phyloP scores from a whole-genome alignment of 2,888 invertebrate species.

The Cerastis rubricosa region DNA sequence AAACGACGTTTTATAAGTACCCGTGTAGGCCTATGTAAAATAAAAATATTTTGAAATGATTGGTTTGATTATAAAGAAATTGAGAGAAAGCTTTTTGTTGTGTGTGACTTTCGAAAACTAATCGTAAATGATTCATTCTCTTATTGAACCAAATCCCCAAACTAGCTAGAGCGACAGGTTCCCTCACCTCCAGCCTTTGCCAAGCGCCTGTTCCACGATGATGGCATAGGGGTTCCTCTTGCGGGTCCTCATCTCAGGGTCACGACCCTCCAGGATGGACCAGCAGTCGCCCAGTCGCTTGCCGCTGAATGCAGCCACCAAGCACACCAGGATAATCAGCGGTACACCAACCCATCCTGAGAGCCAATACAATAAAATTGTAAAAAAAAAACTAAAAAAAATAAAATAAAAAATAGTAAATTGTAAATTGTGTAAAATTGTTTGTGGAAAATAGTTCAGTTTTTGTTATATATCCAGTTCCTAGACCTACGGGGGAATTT shows the following conservation, averaged over 20 bases:
- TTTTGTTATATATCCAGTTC: background rate
- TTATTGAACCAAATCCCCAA: background rate
- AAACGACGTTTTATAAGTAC: no score
- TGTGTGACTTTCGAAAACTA: background rate
- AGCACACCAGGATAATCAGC: conserved; percentile 90
- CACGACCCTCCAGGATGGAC: conserved; percentile 92
- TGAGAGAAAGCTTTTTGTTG: background rate
- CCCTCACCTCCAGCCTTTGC: conserved; percentile 90
- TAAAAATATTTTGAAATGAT: no score
- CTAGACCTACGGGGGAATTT: background rate
- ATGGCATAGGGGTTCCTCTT: conserved; percentile 93
- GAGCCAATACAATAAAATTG: conserved; percentile 55
- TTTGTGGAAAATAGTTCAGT: background rate
- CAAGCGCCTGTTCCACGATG: conserved; percentile 92
- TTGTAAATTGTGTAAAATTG: no score
- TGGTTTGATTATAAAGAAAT: no score
- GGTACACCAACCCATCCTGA: conserved; percentile 93
- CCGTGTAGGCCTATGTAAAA: no score
- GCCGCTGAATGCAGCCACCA: conserved; percentile 92
- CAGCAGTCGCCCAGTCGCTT: conserved; percentile 92
- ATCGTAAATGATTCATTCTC: background rate
- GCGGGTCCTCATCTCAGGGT: conserved; percentile 90
- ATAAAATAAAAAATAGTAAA: no score
- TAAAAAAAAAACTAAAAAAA: no score
- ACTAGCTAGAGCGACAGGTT: background rate